Percentiles rank a stretch among this genome's conserved stretches.
These are phyloP conservation scores for Latrodectus elegans DNA, from an alignment of 2,888 invertebrate species.

Conservation along the genomic window DNA sequence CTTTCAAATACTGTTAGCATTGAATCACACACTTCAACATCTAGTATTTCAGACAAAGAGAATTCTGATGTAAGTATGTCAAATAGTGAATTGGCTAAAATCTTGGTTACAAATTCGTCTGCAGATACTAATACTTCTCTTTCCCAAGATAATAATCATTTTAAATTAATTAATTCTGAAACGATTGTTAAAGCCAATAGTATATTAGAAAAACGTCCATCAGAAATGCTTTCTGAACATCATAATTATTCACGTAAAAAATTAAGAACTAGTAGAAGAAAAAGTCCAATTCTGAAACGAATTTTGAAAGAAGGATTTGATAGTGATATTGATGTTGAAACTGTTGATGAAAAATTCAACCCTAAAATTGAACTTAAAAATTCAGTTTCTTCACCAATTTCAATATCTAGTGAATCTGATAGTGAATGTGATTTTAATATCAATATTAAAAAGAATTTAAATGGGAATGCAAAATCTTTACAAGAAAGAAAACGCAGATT, in stretches of 20 bases:
- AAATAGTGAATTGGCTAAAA: too few relatives aligned
- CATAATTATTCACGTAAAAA: conserved; percentile 16
- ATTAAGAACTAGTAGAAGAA: conserved; percentile 5
- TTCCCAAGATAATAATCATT: too few relatives aligned
- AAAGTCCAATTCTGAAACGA: conserved; percentile 23
- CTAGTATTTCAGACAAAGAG: too few relatives aligned
- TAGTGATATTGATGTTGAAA: conserved; percentile 30
- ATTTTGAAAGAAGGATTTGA: conserved; percentile 12
- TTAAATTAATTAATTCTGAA: too few relatives aligned
- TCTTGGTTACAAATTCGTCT: too few relatives aligned
- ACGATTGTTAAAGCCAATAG: too few relatives aligned
- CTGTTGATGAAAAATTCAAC: conserved; percentile 28
- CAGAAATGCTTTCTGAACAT: neutral
- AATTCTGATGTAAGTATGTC: too few relatives aligned
- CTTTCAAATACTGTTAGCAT: too few relatives aligned
- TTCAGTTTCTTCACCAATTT: too few relatives aligned
- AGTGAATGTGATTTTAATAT: conserved; percentile 10
- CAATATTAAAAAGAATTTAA: neutral
- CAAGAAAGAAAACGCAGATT: conserved; percentile 18
- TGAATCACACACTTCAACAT: too few relatives aligned
- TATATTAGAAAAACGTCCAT: neutral
- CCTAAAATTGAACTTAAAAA: neutral
- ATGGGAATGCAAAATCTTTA: neutral
- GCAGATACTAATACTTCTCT: too few relatives aligned
- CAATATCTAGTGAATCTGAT: conserved; percentile 5